These are phyloP conservation scores for Cyanistes caeruleus DNA, from an alignment of 2,113 vertebrate species.

Conservation along the genomic window DNA sequence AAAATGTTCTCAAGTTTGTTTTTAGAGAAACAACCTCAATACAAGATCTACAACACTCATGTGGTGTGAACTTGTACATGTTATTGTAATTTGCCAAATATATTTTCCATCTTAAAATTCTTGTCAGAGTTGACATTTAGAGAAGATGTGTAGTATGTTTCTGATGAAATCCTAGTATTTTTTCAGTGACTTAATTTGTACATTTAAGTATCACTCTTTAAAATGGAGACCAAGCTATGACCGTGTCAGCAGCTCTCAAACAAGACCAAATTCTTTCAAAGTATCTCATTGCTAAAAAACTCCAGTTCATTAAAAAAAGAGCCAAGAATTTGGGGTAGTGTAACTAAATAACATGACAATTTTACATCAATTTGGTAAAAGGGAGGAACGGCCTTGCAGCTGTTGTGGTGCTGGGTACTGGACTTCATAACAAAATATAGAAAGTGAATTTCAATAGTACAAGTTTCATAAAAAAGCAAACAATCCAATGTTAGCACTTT, in stretches of 20 bases:
- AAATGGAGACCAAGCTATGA: background rate
- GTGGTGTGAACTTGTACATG: background rate
- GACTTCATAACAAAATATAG: background rate
- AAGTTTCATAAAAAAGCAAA: background rate
- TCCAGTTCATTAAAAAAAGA: background rate
- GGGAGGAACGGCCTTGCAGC: background rate
- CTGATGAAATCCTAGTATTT: background rate
- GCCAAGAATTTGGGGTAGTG: background rate
- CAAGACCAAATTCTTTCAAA: background rate
- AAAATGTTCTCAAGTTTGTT: background rate
- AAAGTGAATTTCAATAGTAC: background rate
- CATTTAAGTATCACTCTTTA: background rate
- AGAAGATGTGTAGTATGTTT: background rate
- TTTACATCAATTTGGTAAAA: background rate
- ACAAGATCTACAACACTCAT: background rate
- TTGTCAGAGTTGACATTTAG: background rate
- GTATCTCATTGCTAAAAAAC: background rate
- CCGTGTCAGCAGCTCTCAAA: background rate
- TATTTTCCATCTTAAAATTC: background rate
- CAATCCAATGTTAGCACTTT: background rate
- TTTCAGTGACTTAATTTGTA: background rate
- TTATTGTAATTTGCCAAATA: background rate
- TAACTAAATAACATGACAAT: background rate
- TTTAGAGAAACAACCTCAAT: background rate
- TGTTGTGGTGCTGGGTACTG: background rate